Evolutionary conservation across 2,888 invertebrate species (phyloP).

Genomic region (Dasysyrphus albostriatus): DNA sequence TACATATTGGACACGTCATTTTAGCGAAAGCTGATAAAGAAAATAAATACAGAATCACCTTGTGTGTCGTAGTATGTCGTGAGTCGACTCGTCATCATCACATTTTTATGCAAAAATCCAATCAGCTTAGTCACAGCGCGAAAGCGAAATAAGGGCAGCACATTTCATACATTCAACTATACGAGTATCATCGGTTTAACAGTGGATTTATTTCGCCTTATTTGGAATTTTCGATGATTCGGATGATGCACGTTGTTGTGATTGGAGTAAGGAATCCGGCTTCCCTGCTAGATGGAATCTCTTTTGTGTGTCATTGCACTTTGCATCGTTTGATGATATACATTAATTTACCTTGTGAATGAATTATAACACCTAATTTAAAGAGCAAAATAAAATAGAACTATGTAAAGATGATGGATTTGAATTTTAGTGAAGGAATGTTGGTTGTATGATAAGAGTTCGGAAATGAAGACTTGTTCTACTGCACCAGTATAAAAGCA

Average conservation of each 20-base stretch:
- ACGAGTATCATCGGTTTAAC: not conserved
- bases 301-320: slow-evolving; percentile 11
- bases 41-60: slow-evolving; percentile 55
- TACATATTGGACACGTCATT: slow-evolving; percentile 61
- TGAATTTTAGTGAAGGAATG: no score
- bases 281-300: not conserved
- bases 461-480: no score
- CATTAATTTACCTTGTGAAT: not conserved
- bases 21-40: slow-evolving; percentile 64
- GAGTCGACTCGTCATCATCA: not conserved
- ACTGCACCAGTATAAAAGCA: no score
- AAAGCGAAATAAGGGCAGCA: slow-evolving; percentile 68
- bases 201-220: slow-evolving; percentile 20
- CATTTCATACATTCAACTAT: slow-evolving; percentile 10
- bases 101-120: slow-evolving; percentile 62
- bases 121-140: slow-evolving; percentile 57
- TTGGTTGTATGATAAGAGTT: no score
- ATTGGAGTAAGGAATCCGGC: not conserved
- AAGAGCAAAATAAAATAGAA: no score
- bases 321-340: not conserved
- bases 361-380: not conserved
- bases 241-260: slow-evolving; percentile 1
- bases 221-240: slow-evolving; percentile 21
- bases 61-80: not conserved
- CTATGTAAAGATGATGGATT: no score